phyloP scores from a whole-genome alignment of 1,140 invertebrate species.

The Drosophila punjabiensis region DNA sequence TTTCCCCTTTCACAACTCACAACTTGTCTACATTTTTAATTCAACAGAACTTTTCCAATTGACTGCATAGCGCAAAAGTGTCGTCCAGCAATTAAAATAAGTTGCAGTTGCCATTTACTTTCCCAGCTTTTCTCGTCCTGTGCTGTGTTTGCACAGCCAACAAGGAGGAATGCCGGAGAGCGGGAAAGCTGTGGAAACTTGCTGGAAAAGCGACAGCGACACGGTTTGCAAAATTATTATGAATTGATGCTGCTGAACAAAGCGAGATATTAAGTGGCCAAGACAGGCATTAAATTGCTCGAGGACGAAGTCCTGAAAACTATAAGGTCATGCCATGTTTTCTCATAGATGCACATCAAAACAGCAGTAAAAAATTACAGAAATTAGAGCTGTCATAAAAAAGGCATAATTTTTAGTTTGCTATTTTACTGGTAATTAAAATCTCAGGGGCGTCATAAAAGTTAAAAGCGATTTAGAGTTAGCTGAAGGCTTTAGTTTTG shows the following conservation, averaged over 20 bases:
- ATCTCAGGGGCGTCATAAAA: not conserved
- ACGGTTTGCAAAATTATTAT: slow-evolving; percentile 50
- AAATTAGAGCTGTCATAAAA: slow-evolving; percentile 1
- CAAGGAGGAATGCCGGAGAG: slow-evolving; percentile 55
- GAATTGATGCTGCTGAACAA: slow-evolving; percentile 54
- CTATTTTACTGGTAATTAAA: not conserved
- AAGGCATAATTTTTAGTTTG: not conserved
- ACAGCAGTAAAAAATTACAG: not conserved
- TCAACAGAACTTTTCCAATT: slow-evolving; percentile 77
- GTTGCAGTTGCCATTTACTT: slow-evolving; percentile 75
- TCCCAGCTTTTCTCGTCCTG: slow-evolving; percentile 24
- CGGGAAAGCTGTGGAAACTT: slow-evolving; percentile 14
- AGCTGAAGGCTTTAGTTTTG: not conserved
- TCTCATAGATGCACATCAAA: not conserved
- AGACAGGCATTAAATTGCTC: slow-evolving; percentile 41
- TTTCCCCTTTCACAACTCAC: not conserved
- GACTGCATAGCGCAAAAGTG: slow-evolving; percentile 76
- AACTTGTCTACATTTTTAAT: slow-evolving; percentile 63
- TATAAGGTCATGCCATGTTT: slow-evolving; percentile 29
- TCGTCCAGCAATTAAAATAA: slow-evolving; percentile 79
- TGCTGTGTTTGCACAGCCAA: slow-evolving; percentile 56
- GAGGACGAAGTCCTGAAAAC: slow-evolving; percentile 8
- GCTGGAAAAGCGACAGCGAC: slow-evolving; percentile 6
- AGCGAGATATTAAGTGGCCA: slow-evolving; percentile 57
- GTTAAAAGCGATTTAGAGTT: not conserved